These are phyloP conservation scores for Epinotia ramella DNA, from an alignment of 2,888 invertebrate species.

Conservation along the genomic window DNA sequence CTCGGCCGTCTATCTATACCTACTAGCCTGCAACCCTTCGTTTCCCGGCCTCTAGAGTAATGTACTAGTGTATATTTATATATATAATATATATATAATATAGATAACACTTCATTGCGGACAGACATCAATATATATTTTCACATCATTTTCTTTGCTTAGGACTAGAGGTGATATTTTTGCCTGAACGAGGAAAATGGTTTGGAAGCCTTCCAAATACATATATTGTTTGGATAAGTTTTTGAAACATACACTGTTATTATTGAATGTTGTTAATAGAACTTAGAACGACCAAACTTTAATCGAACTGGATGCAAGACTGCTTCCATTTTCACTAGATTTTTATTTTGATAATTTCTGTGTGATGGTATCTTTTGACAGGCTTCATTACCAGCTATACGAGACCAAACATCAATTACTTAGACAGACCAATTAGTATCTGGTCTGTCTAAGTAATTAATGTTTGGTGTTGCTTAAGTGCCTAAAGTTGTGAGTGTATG, in stretches of 20 bases:
- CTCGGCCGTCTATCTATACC: too few relatives aligned
- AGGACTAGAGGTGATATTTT: conserved; percentile 66
- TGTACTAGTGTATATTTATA: too few relatives aligned
- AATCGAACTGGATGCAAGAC: conserved; percentile 21
- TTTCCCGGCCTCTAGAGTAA: too few relatives aligned
- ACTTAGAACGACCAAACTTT: conserved; percentile 43
- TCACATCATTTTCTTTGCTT: conserved; percentile 76
- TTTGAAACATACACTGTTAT: conserved; percentile 74
- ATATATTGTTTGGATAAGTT: conserved; percentile 75
- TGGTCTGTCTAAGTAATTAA: not conserved
- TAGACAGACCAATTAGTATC: too few relatives aligned
- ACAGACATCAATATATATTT: conserved; percentile 55
- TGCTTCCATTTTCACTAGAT: conserved; percentile 3
- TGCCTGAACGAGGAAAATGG: conserved; percentile 76
- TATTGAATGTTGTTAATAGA: conserved; percentile 58
- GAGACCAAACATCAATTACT: too few relatives aligned
- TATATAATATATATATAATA: too few relatives aligned
- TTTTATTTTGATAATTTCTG: not conserved
- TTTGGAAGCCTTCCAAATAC: conserved; percentile 77
- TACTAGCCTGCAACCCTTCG: too few relatives aligned
- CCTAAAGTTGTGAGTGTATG: not conserved
- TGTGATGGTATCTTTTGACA: not conserved
- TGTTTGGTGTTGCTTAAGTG: not conserved
- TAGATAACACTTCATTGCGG: not conserved
- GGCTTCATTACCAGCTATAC: too few relatives aligned